Base-by-base conservation (phyloP, 2,888 invertebrate genomes). In the Drosophila nr. perissopoda region DNA sequence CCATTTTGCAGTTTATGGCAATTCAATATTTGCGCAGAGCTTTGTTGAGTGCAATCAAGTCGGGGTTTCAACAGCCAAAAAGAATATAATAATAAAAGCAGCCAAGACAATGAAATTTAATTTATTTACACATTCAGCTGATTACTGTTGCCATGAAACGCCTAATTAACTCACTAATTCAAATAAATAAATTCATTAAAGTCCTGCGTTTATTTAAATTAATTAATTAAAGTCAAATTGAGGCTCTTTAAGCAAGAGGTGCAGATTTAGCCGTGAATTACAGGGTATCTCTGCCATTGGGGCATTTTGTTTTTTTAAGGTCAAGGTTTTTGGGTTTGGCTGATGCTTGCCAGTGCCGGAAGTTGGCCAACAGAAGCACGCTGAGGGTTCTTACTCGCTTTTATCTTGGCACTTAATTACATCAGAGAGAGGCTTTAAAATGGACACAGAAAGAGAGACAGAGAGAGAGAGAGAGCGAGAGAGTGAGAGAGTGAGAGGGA, bases 371-470 rank as follows among this genome's bases (percentile, higher is more conserved):
- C 66, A 67, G 70, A 66, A 67, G 52, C 66, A 72, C 59, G 54
- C 64, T 46, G 69, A 70, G 70, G 68, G 63, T 70, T 83, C 68
- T 67, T 48, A 51, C 65, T 72, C 46, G 46, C 62, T 42, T 61
- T 62, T 76, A 73, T 79, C 80, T 69, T 61, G 62, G 74, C 70
- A 62, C 70, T 88, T 83, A 86, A 85, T 85, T 88, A 78, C 80
- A 85, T 78, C 80, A 82, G 70, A 36, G 16, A 25, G 16, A 25
- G 16, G 25, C 42, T 21, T 21, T 21, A 21, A 13, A 21, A 3
- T 21, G 16, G 18, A n/a, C 21, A 11, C 4, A 27, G 34, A 21
- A 10, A 42, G 25, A 21, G 18, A 46, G 13, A 46, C 31, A 42
- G 21, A 27, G 34, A 1, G 16, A 38, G 25, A 13, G 13, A 33